Base-by-base conservation (phyloP, 2,113 vertebrate species). In the Uria aalge region DNA sequence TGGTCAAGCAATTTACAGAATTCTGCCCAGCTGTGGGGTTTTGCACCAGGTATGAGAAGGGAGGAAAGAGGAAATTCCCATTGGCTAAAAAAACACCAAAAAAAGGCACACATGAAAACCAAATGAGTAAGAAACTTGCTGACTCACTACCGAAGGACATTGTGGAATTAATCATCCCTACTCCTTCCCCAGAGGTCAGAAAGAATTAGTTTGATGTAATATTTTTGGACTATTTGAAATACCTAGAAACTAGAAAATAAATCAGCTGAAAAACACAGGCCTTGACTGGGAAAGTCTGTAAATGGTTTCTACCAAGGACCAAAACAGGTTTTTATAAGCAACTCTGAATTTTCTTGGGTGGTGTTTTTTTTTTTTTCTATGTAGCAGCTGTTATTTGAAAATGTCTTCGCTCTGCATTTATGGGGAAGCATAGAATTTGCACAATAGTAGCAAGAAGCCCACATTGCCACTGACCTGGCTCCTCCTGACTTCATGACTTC, bases 61-160 rank as follows among this genome's bases (percentile, higher is more conserved):
- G 43, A 74, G 20, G 83, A 59, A 34, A 77, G 32, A 96, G 92
- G 88, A 97, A 88, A 85, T 95, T 97, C 94, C 71, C 96, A 96
- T 62, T 96, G 71, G 23, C 17, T 12, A 16, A 79, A 73, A 83
- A 48, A 57, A 50, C 47, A 48, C 47, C 47, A 53, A 67, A 86
- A 52, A 63, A 32, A 2, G 32, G 14, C 60, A n/a, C 1, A 0
- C 41, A 87, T 27, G 66, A 87, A 94, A 82, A 82, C 15, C 19
- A 19, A 94, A 48, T 94, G 95, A 95, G 89, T 95, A 95, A 97
- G 88, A 89, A 88, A 96, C 40, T 64, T 95, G 94, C 92, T 96
- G 96, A 96, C 71, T 97, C 97, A 95, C 80, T 91, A 78, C 30
- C 4, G 0, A 95, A 91, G 77, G 69, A 29, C 56, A 52, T 9